Percentiles rank a stretch among this genome's conserved stretches.
phyloP scores from a whole-genome alignment of 1,140 invertebrate genomes.

The Scylla paramamosain region DNA sequence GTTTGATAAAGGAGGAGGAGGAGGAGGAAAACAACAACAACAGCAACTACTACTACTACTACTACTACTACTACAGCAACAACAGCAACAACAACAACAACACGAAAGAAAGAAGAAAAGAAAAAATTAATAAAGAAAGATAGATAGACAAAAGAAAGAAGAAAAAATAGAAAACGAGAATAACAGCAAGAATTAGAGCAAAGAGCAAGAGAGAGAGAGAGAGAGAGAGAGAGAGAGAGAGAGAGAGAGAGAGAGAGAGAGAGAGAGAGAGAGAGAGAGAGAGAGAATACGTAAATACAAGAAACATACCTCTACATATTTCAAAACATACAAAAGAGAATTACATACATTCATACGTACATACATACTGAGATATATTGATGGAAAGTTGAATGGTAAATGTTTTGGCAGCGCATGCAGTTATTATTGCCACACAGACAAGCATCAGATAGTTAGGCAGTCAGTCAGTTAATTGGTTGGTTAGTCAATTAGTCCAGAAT shows the following conservation, averaged over 20 bases:
- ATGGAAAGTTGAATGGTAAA: no score
- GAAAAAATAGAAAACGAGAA: not conserved
- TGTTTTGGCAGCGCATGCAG: no score
- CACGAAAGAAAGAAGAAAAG: not conserved
- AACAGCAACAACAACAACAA: no score
- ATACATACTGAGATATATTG: constrained; percentile 25
- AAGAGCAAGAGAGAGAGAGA: not conserved
- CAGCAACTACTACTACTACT: no score
- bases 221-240: not conserved
- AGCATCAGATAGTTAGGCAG: no score
- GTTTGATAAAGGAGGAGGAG: not conserved
- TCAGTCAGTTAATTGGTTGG: no score
- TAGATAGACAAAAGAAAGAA: not conserved
- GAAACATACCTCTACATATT: not conserved
- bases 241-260: not conserved
- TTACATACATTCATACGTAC: not conserved
- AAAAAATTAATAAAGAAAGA: not conserved
- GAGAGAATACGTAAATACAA: not conserved
- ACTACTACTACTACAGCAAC: no score
- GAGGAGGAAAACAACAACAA: not conserved
- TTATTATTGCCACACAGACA: no score
- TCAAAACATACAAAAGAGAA: not conserved
- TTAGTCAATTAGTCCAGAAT: no score
- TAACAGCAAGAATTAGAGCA: not conserved
- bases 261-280: not conserved